A percentile compares a stretch with the other conserved stretches of the same genome.
These are phyloP conservation scores for Pasiphila rectangulata DNA, from an alignment of 2,888 invertebrate species.

Conservation along the genomic window DNA sequence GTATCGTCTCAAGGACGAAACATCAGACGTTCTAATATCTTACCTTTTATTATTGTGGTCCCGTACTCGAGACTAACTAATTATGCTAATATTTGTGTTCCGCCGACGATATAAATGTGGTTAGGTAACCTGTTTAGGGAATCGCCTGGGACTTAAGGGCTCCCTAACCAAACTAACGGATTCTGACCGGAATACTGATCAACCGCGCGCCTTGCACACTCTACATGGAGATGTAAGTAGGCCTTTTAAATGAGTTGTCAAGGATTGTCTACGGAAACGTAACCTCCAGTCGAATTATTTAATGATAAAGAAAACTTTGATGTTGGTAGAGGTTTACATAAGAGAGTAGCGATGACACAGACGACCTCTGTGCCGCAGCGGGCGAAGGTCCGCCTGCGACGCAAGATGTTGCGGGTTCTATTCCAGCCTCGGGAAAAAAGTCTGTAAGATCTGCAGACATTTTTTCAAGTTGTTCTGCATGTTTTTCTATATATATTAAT, in stretches of 20 bases:
- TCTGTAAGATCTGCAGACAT: too few relatives aligned
- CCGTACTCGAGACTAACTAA: slow-evolving; percentile 57
- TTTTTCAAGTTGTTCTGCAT: too few relatives aligned
- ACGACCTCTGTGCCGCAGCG: too few relatives aligned
- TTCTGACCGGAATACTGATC: slow-evolving; percentile 68
- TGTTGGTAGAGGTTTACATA: too few relatives aligned
- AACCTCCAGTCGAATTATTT: background rate
- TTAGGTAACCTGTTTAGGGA: slow-evolving; percentile 75
- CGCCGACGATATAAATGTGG: slow-evolving; percentile 68
- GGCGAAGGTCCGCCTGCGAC: too few relatives aligned
- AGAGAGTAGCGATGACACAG: too few relatives aligned
- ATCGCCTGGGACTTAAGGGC: slow-evolving; percentile 64
- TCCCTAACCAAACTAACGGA: slow-evolving; percentile 66
- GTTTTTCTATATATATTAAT: too few relatives aligned
- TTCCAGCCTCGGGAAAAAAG: too few relatives aligned
- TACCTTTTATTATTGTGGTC: slow-evolving; percentile 50
- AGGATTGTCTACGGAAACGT: background rate
- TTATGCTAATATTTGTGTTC: slow-evolving; percentile 73
- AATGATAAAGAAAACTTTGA: background rate
- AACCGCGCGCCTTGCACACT: slow-evolving; percentile 54
- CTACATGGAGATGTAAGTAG: slow-evolving; percentile 52
- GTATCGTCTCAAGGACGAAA: too few relatives aligned
- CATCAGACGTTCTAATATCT: slow-evolving; percentile 42
- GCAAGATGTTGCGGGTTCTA: too few relatives aligned
- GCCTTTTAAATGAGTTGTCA: slow-evolving; percentile 8